A percentile compares a stretch with the other conserved stretches of the same genome.
phyloP scores from a whole-genome alignment of 2,797 vertebrate genomes.

The Periophthalmus magnuspinnatus region DNA sequence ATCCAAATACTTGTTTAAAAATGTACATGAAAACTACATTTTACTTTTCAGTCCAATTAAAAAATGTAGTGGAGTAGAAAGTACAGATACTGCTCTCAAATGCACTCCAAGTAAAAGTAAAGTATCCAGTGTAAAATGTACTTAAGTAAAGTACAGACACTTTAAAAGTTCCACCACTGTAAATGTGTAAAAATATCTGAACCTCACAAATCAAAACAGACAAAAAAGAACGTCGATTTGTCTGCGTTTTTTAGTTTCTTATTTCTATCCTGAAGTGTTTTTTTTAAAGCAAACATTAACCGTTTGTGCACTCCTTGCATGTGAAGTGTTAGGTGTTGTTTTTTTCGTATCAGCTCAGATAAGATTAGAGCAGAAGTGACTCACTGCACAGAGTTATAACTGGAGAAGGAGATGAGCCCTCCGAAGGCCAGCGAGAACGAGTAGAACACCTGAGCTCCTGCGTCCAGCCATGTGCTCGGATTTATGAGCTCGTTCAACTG shows the following conservation, averaged over 20 bases:
- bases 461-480: slow-evolving; percentile 85
- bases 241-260: neutral
- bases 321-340: neutral
- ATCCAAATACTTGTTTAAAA: no score
- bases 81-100: no score
- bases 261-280: neutral
- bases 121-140: no score
- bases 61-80: no score
- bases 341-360: slow-evolving; percentile 8
- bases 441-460: slow-evolving; percentile 88
- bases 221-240: no score
- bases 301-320: neutral
- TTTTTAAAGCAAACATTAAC: neutral
- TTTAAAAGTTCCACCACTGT: no score
- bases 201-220: no score
- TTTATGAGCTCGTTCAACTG: slow-evolving; percentile 82
- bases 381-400: slow-evolving; percentile 89
- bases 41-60: no score
- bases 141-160: no score
- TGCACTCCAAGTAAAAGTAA: no score
- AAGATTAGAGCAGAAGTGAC: neutral
- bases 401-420: slow-evolving; percentile 89
- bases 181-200: no score
- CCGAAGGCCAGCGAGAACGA: slow-evolving; percentile 89
- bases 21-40: no score